These are phyloP conservation scores for Sapajus apella DNA, from an alignment of 2,113 vertebrate genomes.

Conservation along the genomic window DNA sequence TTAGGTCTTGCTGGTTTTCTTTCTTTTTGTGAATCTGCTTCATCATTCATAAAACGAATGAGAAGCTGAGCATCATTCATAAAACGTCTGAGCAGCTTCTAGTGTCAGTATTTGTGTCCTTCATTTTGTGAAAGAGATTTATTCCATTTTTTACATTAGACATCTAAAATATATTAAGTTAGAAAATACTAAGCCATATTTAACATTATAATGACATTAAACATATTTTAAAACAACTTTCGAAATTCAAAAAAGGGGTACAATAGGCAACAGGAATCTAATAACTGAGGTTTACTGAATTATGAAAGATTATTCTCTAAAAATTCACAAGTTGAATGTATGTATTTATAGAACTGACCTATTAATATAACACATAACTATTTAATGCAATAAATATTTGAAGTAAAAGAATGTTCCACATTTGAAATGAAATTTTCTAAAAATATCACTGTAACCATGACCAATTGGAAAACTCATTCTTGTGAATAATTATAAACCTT, in stretches of 20 bases:
- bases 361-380: background rate
- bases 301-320: background rate
- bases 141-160: background rate
- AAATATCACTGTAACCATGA: background rate
- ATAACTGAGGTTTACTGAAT: background rate
- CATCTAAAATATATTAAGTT: background rate
- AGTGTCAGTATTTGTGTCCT: background rate
- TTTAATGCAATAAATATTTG: background rate
- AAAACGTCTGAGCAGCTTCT: background rate
- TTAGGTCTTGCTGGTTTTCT: background rate
- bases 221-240: background rate
- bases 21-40: background rate
- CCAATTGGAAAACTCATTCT: background rate
- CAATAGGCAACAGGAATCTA: background rate
- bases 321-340: background rate
- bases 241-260: background rate
- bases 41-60: background rate
- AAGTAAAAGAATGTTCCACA: background rate
- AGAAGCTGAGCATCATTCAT: background rate
- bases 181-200: background rate
- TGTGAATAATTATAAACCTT: background rate
- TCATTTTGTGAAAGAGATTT: background rate
- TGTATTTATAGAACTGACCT: background rate
- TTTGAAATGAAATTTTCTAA: background rate
- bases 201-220: background rate